Conservation (phyloP, 2,797 vertebrate genomes). For the Anomalospiza imberbis region DNA sequence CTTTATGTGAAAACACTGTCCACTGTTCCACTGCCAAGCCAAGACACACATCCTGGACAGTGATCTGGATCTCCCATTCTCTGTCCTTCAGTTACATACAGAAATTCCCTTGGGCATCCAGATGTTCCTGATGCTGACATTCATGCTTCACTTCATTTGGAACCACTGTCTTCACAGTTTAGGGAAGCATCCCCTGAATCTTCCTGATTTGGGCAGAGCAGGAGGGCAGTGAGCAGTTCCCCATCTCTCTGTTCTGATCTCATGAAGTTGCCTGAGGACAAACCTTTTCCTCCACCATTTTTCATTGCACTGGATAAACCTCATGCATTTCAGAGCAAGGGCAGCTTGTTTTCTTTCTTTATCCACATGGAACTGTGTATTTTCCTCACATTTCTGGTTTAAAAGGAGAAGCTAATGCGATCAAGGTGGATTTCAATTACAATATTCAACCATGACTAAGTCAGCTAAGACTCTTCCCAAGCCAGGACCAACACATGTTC, state of each 20-base stretch:
- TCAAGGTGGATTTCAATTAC: neutral
- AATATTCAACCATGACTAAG: neutral
- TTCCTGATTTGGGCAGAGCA: neutral
- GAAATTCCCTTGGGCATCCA: neutral
- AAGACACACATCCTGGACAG: neutral
- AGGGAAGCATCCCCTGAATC: neutral
- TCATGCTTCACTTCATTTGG: neutral
- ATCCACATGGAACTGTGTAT: neutral
- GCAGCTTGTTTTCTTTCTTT: neutral
- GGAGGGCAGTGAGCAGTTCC: neutral
- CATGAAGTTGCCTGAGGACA: neutral
- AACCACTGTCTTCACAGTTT: neutral
- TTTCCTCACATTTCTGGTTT: neutral
- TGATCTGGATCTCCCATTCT: neutral
- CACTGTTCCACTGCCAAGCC: neutral
- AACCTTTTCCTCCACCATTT: neutral
- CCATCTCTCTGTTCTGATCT: neutral
- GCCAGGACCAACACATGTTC: neutral
- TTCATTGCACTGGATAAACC: neutral
- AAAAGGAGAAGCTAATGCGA: neutral
- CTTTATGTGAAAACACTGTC: neutral
- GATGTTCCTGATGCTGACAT: neutral
- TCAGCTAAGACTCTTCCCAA: neutral
- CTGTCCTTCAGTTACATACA: neutral
- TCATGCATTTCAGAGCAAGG: neutral